phyloP scores from a whole-genome alignment of 2,113 vertebrate species.

The Thryonomys swinderianus region DNA sequence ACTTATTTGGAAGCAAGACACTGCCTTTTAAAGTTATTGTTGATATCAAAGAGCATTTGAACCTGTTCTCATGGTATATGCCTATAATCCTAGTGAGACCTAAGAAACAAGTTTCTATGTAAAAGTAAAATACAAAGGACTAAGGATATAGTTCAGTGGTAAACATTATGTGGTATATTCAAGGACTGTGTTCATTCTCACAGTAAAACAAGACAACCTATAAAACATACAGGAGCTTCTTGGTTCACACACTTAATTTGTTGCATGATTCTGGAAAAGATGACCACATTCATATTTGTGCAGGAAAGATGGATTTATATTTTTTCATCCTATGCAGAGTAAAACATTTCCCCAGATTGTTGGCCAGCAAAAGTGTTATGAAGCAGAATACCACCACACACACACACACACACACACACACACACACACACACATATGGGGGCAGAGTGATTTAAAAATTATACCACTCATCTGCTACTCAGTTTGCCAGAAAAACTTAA shows the following conservation, averaged over 20 bases:
- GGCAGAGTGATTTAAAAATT: background rate
- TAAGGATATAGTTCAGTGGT: background rate
- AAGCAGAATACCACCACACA: no score
- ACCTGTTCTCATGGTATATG: background rate
- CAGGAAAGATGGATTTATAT: background rate
- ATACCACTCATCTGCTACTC: background rate
- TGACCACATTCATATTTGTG: background rate
- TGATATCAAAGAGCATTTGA: background rate
- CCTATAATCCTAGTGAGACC: background rate
- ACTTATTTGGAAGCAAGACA: background rate
- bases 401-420: no score
- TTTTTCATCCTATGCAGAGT: background rate
- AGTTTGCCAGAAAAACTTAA: background rate
- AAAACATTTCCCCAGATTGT: background rate
- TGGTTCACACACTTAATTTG: background rate
- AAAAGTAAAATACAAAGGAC: background rate
- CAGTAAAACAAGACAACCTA: background rate
- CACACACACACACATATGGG: no score
- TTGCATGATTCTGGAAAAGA: background rate
- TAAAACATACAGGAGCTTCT: no score
- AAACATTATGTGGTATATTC: background rate
- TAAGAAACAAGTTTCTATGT: background rate
- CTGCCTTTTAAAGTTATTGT: background rate
- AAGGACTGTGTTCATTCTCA: background rate
- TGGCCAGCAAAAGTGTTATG: background rate